Base-by-base conservation (phyloP, 2,888 invertebrate genomes). In the Hemistola chrysoprasaria region DNA sequence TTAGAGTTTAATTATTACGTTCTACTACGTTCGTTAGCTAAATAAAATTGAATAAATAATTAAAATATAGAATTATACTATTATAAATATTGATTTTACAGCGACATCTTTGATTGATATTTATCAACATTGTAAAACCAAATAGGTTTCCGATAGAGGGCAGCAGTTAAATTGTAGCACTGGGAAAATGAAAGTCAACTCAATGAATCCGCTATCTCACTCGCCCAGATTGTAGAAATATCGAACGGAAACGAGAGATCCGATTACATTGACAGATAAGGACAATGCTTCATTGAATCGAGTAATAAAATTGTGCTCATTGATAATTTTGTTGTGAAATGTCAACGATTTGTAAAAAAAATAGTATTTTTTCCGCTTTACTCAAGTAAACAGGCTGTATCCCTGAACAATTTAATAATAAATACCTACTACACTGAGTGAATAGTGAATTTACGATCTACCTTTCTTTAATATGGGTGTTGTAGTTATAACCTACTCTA, bases 191-290 rank as follows among this genome's bases (percentile, higher is more conserved):
- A 51, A 51, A 51, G 32, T 32, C 25, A 32, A 40, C 26, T 23
- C 32, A 56, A 56, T 64, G 64, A 34, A 58, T 53, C 54, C 58
- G 50, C 40, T 35, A 29, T 27, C 28, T 35, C 41, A 16, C 20
- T 38, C 11, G 8, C n/a, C 6, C 20, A 6, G 4, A 25, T 28
- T 31, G 1, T 16, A 11, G 27, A 40, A 30, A 21, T 7, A 11
- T n/a, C 22, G 28, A 32, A 72, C 47, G 50, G 34, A 65, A 84
- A 52, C 71, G 82, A 78, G 82, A 82, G 45, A 55, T 47, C 57
- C 57, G 59, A 65, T 39, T 40, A 10, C 16, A 23, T 44, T 34
- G 38, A 11, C 7, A 3, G 30, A 30, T 38, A 30, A 30, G 23
- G 5, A n/a, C 16, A 34, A 22, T 30, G 46, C 33, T 35, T 38